Evolutionary conservation across 2,797 vertebrate genomes (phyloP).

Genomic region (Hipposideros larvatus): DNA sequence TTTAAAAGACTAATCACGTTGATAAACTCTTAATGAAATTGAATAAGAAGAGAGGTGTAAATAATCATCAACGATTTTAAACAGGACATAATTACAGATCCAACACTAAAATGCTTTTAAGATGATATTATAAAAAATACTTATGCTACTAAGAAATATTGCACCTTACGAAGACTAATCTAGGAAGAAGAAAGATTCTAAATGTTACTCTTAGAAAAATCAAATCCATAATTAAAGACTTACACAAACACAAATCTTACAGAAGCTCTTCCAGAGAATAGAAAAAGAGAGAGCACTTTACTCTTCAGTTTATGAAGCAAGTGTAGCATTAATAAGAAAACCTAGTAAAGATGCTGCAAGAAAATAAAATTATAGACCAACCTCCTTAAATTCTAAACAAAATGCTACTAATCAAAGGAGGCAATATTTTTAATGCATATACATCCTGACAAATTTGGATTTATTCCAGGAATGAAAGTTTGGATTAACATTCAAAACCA

Average conservation of each 20-base stretch:
- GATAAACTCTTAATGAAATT: neutral
- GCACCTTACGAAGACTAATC: neutral
- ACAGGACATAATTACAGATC: neutral
- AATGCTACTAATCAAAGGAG: neutral
- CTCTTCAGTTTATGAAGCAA: neutral
- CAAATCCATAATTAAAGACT: slow-evolving; percentile 6
- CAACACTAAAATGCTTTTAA: slow-evolving; percentile 10
- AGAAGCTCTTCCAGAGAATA: neutral
- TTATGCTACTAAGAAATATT: neutral
- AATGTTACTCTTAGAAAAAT: neutral
- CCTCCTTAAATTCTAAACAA: neutral
- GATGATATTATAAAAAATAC: neutral
- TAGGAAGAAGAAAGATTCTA: slow-evolving; percentile 43
- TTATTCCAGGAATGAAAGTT: slow-evolving; percentile 36
- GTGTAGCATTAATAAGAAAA: neutral
- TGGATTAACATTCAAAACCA: neutral
- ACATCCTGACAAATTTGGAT: neutral
- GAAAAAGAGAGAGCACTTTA: neutral
- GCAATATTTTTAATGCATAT: neutral
- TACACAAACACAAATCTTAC: neutral
- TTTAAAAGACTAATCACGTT: neutral
- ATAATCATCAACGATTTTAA: neutral
- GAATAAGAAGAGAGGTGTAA: neutral
- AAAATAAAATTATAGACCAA: neutral
- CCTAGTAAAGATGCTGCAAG: neutral